These are phyloP conservation scores for Cyprinodon diabolis DNA, from an alignment of 2,797 vertebrate species.

Conservation along the genomic window DNA sequence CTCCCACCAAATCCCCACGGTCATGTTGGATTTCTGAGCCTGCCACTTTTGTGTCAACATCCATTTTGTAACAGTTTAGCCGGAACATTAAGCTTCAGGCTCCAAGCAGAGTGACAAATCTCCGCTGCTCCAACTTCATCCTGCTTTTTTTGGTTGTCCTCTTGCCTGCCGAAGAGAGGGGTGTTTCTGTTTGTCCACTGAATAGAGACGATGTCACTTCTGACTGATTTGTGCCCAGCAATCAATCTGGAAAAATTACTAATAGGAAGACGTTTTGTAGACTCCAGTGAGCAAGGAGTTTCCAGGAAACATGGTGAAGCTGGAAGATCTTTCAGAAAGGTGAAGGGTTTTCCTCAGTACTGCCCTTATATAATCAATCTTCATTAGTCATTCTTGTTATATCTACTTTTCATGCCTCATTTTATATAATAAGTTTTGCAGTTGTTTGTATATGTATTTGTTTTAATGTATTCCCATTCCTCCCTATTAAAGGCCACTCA, in stretches of 20 bases:
- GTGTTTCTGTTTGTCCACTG: background rate
- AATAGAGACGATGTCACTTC: constrained; percentile 54
- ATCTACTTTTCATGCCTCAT: background rate
- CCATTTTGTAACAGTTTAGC: constrained; percentile 71
- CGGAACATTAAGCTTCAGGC: constrained; percentile 58
- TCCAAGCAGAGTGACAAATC: constrained; percentile 55
- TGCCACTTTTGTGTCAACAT: constrained; percentile 69
- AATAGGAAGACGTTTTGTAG: background rate
- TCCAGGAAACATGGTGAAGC: constrained; percentile 15
- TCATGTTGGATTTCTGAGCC: constrained; percentile 73
- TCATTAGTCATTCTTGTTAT: background rate
- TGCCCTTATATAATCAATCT: constrained; percentile 1
- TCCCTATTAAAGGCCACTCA: background rate
- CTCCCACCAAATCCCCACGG: constrained; percentile 44
- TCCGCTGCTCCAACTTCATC: constrained; percentile 12
- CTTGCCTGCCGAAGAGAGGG: background rate
- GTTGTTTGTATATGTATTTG: no score
- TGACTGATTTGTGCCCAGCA: constrained; percentile 37
- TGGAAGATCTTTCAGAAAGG: constrained; percentile 8
- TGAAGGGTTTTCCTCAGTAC: background rate
- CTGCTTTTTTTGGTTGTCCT: constrained; percentile 39
- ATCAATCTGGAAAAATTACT: constrained; percentile 28
- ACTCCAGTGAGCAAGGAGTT: constrained; percentile 19
- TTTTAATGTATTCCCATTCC: background rate
- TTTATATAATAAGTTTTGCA: background rate